Conservation (phyloP, 2,797 vertebrate genomes). For the Dendrocincla tyrannina region DNA sequence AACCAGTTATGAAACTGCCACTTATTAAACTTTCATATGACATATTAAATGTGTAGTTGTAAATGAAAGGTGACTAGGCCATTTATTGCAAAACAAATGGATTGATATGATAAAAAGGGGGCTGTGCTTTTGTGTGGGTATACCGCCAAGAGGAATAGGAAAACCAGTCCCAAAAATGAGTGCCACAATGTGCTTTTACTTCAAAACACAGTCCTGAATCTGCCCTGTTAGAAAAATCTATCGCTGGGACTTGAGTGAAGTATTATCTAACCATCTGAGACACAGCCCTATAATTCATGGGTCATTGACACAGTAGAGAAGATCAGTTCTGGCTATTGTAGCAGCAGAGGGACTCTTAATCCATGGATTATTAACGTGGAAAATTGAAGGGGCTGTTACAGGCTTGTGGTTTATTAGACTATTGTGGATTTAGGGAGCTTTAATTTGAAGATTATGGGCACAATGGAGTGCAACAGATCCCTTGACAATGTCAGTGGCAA, state of each 20-base stretch:
- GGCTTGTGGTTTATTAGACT: slow-evolving; percentile 61
- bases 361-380: slow-evolving; percentile 59
- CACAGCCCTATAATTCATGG: slow-evolving; percentile 53
- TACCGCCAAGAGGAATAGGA: slow-evolving; percentile 18
- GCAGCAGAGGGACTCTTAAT: slow-evolving; percentile 47
- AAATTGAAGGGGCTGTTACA: slow-evolving; percentile 58
- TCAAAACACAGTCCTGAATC: slow-evolving; percentile 34
- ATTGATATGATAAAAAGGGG: not conserved
- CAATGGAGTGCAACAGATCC: slow-evolving; percentile 41
- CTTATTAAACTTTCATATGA: not conserved
- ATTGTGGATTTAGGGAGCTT: slow-evolving; percentile 61
- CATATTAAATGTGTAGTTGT: not conserved
- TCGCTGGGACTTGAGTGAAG: slow-evolving; percentile 45
- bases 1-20: slow-evolving; percentile 24
- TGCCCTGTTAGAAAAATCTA: slow-evolving; percentile 53
- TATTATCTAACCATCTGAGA: slow-evolving; percentile 63
- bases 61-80: not conserved
- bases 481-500: slow-evolving; percentile 53
- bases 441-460: slow-evolving; percentile 55
- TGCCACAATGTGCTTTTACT: not conserved
- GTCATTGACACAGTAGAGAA: slow-evolving; percentile 38
- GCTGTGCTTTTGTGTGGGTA: not conserved
- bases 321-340: slow-evolving; percentile 56
- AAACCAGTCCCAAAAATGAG: not conserved
- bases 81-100: slow-evolving; percentile 10